A percentile compares a stretch with the other conserved stretches of the same genome.
Evolutionary conservation across 2,113 vertebrate species (phyloP).

Genomic region (Phylloscopus whistleri): DNA sequence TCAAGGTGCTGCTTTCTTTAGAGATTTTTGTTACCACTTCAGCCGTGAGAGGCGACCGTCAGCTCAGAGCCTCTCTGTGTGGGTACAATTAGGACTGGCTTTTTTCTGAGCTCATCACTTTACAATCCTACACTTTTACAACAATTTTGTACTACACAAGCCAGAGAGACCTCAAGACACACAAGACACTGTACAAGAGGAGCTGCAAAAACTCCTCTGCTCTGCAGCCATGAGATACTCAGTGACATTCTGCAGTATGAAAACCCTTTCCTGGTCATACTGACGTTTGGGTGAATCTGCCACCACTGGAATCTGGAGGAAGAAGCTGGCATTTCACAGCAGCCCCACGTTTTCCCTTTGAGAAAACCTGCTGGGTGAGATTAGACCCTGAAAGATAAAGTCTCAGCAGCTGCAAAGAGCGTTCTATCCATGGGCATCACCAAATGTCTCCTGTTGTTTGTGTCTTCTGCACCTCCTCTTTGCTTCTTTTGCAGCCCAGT

Average conservation of each 20-base stretch:
- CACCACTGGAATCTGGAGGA: neutral
- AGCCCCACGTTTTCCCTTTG: neutral
- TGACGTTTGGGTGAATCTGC: neutral
- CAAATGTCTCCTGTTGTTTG: rapidly evolving
- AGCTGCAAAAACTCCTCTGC: neutral
- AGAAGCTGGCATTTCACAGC: neutral
- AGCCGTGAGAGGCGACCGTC: neutral
- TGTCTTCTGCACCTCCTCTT: neutral
- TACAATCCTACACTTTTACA: neutral
- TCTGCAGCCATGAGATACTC: neutral
- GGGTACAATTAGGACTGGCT: neutral
- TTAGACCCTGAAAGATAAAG: neutral
- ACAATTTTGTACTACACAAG: neutral
- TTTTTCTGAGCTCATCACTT: neutral
- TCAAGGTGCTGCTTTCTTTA: neutral
- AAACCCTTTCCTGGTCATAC: neutral
- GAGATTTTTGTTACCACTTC: neutral
- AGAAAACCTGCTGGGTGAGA: neutral
- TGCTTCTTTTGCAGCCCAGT: neutral
- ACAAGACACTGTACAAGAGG: neutral
- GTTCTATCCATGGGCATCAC: neutral
- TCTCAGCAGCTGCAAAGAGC: neutral
- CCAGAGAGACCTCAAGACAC: rapidly evolving
- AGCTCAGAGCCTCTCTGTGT: neutral
- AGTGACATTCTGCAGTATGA: neutral